Conservation (phyloP, 2,113 vertebrate genomes). For the Menidia beryllina region DNA sequence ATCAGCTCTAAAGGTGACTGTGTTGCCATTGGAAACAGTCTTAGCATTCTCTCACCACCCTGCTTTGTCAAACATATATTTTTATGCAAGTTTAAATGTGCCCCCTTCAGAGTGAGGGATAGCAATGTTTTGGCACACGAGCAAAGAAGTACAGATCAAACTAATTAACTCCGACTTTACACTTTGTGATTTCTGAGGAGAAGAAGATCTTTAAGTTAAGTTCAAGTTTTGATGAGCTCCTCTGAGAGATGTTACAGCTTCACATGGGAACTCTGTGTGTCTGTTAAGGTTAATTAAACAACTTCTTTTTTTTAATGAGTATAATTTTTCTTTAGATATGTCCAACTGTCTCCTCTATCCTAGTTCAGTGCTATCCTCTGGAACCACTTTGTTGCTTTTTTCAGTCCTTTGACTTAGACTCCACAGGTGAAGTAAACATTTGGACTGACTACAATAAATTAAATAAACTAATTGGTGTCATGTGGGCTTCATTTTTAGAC, state of each 20-base stretch:
- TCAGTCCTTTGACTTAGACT: too few relatives aligned
- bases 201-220: constrained; percentile 4
- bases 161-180: constrained; percentile 10
- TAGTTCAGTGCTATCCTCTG: neutral
- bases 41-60: constrained; percentile 1
- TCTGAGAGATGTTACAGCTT: constrained; percentile 3
- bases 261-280: neutral
- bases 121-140: neutral
- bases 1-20: constrained; percentile 33
- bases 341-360: neutral
- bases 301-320: too few relatives aligned
- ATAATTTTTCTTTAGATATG: neutral
- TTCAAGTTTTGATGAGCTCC: neutral
- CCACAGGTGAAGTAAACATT: too few relatives aligned
- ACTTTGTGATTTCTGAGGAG: constrained; percentile 16
- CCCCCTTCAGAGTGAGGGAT: neutral
- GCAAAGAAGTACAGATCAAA: neutral
- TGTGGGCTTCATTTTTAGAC: too few relatives aligned
- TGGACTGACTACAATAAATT: too few relatives aligned
- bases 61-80: constrained; percentile 2
- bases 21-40: constrained; percentile 48
- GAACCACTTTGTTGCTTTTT: too few relatives aligned
- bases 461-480: too few relatives aligned
- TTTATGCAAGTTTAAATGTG: neutral
- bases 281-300: constrained; percentile 3